Conservation (phyloP, 2,797 vertebrate genomes). For the Smutsia gigantea region DNA sequence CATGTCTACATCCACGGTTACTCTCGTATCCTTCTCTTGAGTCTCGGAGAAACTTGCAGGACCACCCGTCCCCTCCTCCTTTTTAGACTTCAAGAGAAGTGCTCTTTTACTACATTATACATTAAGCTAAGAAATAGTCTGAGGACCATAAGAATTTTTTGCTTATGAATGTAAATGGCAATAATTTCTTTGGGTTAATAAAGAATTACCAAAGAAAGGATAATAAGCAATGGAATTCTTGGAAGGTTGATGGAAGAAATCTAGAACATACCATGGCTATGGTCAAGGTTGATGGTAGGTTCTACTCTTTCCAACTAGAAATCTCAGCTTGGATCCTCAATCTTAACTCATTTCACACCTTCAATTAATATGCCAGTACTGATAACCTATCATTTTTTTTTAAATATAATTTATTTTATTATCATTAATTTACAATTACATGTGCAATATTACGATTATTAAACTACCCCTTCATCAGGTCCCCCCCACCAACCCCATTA, state of each 20-base stretch:
- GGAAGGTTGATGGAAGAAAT: background rate
- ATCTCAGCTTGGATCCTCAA: background rate
- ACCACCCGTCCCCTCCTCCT: background rate
- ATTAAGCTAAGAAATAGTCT: conserved; percentile 5
- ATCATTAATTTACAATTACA: no score
- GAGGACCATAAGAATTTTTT: background rate
- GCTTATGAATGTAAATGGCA: background rate
- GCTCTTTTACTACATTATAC: background rate
- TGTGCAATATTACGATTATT: no score
- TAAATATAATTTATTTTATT: no score
- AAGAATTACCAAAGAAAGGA: background rate
- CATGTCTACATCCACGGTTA: background rate
- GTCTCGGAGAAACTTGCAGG: background rate
- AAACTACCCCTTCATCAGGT: no score
- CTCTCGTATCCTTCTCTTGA: background rate
- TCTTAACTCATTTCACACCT: background rate
- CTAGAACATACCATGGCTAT: background rate
- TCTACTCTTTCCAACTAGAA: background rate
- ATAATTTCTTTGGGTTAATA: background rate
- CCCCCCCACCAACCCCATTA: no score
- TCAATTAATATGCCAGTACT: background rate
- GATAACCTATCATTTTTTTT: background rate
- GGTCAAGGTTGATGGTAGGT: background rate
- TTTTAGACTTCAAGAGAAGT: background rate
- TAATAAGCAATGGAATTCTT: background rate